Percentiles rank a stretch among this genome's conserved stretches.
Conservation (phyloP, 1,140 invertebrate genomes). For the Drosophila bocqueti region DNA sequence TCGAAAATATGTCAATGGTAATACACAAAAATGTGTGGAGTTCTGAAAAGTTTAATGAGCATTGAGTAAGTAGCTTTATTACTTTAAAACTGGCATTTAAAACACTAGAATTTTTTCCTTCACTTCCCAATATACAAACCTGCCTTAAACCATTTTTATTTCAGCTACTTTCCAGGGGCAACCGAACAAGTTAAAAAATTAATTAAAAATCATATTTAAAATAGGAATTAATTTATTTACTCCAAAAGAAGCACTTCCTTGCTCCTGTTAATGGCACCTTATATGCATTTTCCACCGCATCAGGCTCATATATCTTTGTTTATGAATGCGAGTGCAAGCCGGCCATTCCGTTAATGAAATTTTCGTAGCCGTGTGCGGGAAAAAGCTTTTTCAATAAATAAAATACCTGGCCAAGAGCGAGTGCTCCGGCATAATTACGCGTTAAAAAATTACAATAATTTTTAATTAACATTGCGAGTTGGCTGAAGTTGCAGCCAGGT, state of each 20-base stretch:
- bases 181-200: neutral
- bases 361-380: constrained; percentile 37
- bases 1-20: neutral
- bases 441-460: constrained; percentile 78
- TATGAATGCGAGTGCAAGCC: constrained; percentile 20
- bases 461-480: constrained; percentile 73
- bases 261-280: constrained; percentile 3
- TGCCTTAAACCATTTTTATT: neutral
- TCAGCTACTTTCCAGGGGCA: too few species aligned
- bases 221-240: constrained; percentile 6
- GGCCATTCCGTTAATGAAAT: constrained; percentile 56
- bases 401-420: constrained; percentile 32
- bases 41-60: too few species aligned
- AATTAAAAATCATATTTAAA: constrained; percentile 14
- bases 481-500: constrained; percentile 38
- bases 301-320: constrained; percentile 19
- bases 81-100: neutral
- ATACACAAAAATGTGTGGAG: neutral
- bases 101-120: too few species aligned
- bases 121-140: neutral
- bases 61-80: neutral
- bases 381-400: constrained; percentile 67
- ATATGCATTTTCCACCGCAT: constrained; percentile 20
- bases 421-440: constrained; percentile 69
- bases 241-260: neutral